phyloP scores from a whole-genome alignment of 1,140 invertebrate species.

The Maniola jurtina region DNA sequence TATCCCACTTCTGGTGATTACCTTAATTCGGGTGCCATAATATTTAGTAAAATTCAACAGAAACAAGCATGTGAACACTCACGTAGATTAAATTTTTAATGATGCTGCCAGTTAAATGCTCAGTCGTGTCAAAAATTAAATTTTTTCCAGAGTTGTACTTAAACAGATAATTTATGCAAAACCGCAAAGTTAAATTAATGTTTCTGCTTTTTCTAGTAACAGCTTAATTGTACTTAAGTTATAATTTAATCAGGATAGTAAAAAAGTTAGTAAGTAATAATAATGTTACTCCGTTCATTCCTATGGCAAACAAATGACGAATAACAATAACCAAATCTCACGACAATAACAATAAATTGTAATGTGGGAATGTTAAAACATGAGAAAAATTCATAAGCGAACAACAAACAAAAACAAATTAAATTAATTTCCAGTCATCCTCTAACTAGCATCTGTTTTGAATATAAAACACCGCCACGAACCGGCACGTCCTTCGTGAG shows the following conservation, averaged over 20 bases:
- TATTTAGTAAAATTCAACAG: no score
- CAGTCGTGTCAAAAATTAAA: no score
- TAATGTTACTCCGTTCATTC: background rate
- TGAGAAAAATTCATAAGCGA: conserved; percentile 58
- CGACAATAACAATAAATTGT: conserved; percentile 32
- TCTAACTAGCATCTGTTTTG: conserved; percentile 69
- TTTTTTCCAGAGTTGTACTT: no score
- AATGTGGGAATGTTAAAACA: conserved; percentile 66
- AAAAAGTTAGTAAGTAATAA: no score
- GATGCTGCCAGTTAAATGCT: no score
- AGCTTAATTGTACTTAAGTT: no score
- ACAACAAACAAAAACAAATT: conserved; percentile 68
- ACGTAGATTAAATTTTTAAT: no score
- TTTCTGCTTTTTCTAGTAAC: no score
- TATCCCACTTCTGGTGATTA: background rate
- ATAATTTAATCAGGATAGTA: no score
- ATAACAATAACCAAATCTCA: conserved; percentile 2
- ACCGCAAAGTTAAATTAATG: no score
- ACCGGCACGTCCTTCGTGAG: conserved; percentile 51
- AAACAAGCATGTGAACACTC: no score
- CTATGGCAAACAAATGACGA: background rate
- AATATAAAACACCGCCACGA: conserved; percentile 68
- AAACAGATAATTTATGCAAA: background rate
- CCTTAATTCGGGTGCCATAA: background rate
- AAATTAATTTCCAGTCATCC: conserved; percentile 66